Conservation (phyloP, 2,888 invertebrate species). For the Ophioninae sp. region DNA sequence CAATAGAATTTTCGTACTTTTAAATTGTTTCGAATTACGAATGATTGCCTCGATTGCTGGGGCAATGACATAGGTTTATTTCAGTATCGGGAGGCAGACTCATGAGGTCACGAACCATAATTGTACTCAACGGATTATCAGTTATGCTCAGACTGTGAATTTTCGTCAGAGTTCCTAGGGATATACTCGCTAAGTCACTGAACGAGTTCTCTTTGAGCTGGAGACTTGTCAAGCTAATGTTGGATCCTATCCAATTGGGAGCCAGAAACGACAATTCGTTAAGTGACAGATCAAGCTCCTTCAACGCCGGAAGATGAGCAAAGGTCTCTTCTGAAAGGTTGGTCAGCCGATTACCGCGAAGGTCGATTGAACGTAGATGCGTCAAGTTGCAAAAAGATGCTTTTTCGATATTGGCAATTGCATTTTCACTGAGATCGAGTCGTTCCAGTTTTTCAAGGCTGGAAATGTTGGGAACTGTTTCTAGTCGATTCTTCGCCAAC, state of each 20-base stretch:
- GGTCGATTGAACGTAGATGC: constrained; percentile 11
- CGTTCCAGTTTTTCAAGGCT: background rate
- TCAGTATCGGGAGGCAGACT: background rate
- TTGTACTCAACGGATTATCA: background rate
- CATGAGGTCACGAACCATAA: background rate
- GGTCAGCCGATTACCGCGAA: constrained; percentile 9
- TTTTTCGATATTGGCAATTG: background rate
- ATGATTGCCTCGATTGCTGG: background rate
- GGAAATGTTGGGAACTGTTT: constrained; percentile 6
- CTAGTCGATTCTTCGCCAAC: constrained; percentile 12
- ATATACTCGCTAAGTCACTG: constrained; percentile 20
- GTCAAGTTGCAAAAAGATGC: constrained; percentile 17
- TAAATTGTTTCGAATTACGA: background rate
- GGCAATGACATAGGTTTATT: background rate
- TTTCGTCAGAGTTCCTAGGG: background rate
- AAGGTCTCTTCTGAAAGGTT: constrained; percentile 23
- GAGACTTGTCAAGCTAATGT: background rate
- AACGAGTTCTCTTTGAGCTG: constrained; percentile 34
- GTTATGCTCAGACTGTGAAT: background rate
- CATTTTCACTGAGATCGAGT: constrained; percentile 26
- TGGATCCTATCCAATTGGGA: constrained; percentile 13
- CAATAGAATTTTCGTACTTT: no score
- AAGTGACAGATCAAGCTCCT: constrained; percentile 18
- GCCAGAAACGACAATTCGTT: constrained; percentile 18
- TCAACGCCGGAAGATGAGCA: constrained; percentile 12